Evolutionary conservation across 1,140 invertebrate species (phyloP), one percentile per base, ranked within the genome.

Genomic region (Drosophila murphyi): DNA sequence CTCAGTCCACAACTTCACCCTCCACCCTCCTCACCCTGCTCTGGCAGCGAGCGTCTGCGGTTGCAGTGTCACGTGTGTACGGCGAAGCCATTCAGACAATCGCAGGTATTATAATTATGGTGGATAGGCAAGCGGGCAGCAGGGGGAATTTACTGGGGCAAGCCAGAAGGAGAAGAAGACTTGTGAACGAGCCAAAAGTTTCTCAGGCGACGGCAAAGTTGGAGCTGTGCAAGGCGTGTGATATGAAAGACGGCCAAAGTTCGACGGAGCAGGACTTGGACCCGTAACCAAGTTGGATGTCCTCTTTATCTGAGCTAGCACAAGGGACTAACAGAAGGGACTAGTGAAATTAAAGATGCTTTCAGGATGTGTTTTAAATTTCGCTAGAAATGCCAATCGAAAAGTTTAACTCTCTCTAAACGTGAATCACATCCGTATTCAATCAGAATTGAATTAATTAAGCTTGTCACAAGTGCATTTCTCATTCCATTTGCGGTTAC

Each of bases 191-290:
- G 45, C 61, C 60, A 61, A 87, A 86, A 86, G 28, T 87, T 87
- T 65, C 34, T 45, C 50, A 73, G 48, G 61, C 61, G 48, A 72
- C 67, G 78, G 69, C 62, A 87, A 87, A 87, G 82, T 87, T 87
- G 55, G 51, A 65, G 65, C 72, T 77, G 48, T 72, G 57, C 62
- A 59, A 45, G 54, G 64, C 65, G 62, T 76, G 82, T 78, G 83
- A 87, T 88, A 88, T 87, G 83, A 87, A 82, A 80, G 79, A 87
- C 83, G 80, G 65, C 65, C 51, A 87, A 87, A 87, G 83, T 88
- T 87, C 78, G 83, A 70, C 76, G 43, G 5, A 56, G 37, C 31
- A 31, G 59, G 35, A 56, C 35, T 62, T 47, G 51, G 32, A 62
- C 5, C 68, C 70, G 52, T 69, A 75, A 63, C 74, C 62, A 43